These are phyloP conservation scores for Pseudocheirus occidentalis DNA, from an alignment of 2,797 vertebrate species.

Conservation along the genomic window DNA sequence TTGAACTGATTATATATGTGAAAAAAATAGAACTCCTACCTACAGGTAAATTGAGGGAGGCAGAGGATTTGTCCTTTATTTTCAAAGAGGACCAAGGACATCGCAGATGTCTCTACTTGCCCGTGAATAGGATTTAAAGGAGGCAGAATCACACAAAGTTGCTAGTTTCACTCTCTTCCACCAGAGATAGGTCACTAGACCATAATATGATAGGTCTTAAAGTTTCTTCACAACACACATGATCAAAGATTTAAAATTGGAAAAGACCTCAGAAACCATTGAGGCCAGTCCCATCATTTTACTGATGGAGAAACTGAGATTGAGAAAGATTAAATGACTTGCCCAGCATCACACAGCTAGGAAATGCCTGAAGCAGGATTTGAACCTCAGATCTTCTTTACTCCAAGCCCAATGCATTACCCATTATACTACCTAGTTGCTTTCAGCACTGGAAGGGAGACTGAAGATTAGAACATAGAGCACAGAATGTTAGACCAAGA, in stretches of 20 bases:
- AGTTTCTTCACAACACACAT: neutral
- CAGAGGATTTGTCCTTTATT: neutral
- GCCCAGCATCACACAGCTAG: neutral
- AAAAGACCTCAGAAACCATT: neutral
- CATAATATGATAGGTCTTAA: neutral
- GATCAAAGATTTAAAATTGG: neutral
- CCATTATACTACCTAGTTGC: neutral
- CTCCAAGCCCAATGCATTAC: neutral
- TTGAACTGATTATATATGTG: neutral
- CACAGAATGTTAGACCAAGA: neutral
- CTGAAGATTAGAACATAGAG: neutral
- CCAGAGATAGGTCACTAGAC: neutral
- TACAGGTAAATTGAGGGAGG: neutral
- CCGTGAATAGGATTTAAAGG: neutral
- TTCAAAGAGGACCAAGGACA: neutral
- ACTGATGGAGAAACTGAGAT: neutral
- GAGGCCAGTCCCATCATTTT: neutral
- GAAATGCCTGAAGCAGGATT: neutral
- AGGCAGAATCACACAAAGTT: neutral
- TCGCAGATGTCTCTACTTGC: neutral
- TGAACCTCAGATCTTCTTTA: neutral
- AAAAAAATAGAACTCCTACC: neutral
- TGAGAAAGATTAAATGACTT: neutral
- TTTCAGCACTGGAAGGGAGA: neutral
- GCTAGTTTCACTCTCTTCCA: neutral